phyloP scores from a whole-genome alignment of 2,797 vertebrate species.

The Chrosomus eos region DNA sequence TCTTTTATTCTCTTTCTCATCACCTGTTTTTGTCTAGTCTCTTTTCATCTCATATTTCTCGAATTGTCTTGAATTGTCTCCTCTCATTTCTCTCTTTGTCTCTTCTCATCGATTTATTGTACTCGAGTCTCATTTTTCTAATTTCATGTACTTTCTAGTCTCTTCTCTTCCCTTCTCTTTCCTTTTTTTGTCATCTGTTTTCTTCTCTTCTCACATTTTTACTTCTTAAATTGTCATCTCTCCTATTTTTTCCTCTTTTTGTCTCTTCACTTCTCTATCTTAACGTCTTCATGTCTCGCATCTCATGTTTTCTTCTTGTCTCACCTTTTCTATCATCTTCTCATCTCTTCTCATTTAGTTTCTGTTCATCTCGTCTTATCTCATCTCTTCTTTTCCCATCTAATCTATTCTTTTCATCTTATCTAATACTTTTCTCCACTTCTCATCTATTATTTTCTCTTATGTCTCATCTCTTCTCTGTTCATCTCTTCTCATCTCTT shows the following conservation, averaged over 20 bases:
- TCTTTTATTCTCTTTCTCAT: background rate
- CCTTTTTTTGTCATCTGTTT: too few species aligned
- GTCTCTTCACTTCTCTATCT: background rate
- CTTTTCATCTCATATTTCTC: background rate
- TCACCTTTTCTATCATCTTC: background rate
- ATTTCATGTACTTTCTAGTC: background rate
- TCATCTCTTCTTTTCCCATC: background rate
- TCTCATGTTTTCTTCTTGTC: background rate
- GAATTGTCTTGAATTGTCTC: accelerated
- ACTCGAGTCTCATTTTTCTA: background rate
- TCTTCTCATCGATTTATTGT: background rate
- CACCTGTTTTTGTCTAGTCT: background rate
- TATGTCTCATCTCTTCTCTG: background rate
- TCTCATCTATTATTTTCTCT: background rate
- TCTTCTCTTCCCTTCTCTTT: background rate
- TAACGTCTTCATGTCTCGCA: background rate
- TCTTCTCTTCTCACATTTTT: background rate
- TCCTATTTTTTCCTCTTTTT: background rate
- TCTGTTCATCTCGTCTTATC: background rate
- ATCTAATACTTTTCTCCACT: background rate
- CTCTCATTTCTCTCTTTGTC: background rate
- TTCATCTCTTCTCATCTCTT: background rate
- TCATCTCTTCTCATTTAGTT: background rate
- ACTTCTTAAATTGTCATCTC: background rate
- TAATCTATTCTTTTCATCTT: background rate